Conservation (phyloP, 2,888 invertebrate genomes). For the Minunthozetes semirufus region DNA sequence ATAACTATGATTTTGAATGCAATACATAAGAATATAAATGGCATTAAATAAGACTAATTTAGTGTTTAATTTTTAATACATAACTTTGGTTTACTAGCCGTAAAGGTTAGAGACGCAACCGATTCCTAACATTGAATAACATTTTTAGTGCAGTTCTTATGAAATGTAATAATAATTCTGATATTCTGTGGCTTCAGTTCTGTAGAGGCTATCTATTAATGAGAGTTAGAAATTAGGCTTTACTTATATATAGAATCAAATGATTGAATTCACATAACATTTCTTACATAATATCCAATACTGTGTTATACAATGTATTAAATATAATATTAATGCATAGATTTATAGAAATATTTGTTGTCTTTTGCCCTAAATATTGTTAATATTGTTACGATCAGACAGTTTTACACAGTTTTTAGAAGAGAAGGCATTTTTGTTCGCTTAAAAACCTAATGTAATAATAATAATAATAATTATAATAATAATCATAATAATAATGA, state of each 20-base stretch:
- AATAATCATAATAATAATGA: slow-evolving; percentile 11
- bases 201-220: background rate
- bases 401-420: background rate
- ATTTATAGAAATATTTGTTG: background rate
- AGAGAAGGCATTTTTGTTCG: slow-evolving; percentile 31
- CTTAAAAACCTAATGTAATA: slow-evolving; percentile 16
- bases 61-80: background rate
- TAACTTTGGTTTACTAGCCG: slow-evolving; percentile 22
- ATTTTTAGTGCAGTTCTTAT: background rate
- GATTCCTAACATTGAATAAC: background rate
- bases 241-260: background rate
- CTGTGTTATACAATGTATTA: background rate
- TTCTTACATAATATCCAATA: background rate
- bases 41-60: background rate
- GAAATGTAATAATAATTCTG: background rate
- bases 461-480: slow-evolving; percentile 22
- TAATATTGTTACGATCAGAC: background rate
- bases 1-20: background rate
- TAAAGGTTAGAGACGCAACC: background rate
- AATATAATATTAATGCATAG: slow-evolving; percentile 20
- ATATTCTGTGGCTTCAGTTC: background rate
- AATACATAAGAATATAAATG: background rate
- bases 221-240: background rate
- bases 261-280: background rate
- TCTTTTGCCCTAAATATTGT: background rate